phyloP scores from a whole-genome alignment of 2,113 vertebrate genomes.

The Muscicapa adusta region DNA sequence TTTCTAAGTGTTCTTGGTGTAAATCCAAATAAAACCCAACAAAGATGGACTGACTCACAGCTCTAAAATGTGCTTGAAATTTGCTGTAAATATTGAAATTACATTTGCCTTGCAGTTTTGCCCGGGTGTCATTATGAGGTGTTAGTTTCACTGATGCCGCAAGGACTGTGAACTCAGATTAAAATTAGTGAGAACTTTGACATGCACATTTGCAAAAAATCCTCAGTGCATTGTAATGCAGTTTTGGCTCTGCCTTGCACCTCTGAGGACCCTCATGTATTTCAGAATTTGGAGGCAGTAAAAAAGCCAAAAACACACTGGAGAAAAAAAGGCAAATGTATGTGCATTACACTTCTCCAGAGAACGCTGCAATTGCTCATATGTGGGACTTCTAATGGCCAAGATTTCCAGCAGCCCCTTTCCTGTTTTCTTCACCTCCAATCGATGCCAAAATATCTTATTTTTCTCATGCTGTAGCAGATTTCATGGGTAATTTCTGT shows the following conservation, averaged over 20 bases:
- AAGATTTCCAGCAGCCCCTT: not conserved
- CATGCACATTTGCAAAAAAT: not conserved
- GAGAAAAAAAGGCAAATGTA: not conserved
- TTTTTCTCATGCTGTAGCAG: not conserved
- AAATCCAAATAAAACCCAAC: conserved; percentile 23
- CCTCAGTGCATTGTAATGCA: not conserved
- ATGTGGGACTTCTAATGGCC: not conserved
- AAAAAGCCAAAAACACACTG: not conserved
- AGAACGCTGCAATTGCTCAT: not conserved
- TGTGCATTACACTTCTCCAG: not conserved
- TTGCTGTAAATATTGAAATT: conserved; percentile 51
- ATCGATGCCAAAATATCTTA: not conserved
- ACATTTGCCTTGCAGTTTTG: conserved; percentile 39
- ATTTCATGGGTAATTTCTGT: not conserved
- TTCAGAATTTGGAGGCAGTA: not conserved
- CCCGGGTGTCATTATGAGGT: conserved; percentile 6
- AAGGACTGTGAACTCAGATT: conserved; percentile 29
- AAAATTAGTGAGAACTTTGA: conserved; percentile 36
- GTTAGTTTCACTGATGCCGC: conserved; percentile 20
- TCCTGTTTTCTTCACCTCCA: not conserved
- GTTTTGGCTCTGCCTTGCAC: not conserved
- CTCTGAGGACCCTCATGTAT: not conserved
- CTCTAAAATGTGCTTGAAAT: conserved; percentile 4
- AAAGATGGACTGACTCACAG: conserved; percentile 4
- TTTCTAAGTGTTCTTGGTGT: not conserved